Conservation (phyloP, 2,888 invertebrate genomes). For the Sphinx pinastri region DNA sequence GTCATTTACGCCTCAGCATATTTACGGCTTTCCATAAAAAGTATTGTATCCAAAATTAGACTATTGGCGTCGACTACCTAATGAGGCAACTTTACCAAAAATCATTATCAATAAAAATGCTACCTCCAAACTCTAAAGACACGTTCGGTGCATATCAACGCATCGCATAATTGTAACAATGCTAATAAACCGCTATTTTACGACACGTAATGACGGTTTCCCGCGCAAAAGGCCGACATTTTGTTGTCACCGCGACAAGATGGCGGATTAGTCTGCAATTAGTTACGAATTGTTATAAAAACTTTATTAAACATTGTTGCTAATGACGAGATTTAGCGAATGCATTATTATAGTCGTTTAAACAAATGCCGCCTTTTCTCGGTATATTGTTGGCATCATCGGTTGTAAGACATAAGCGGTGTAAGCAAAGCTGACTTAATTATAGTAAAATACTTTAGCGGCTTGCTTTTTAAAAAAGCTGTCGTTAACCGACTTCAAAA, state of each 20-base stretch:
- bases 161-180: constrained; percentile 44
- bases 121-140: too few species aligned
- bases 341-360: not conserved
- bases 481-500: too few species aligned
- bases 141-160: not conserved
- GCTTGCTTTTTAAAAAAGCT: too few species aligned
- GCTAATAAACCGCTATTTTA: constrained; percentile 43
- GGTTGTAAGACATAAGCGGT: not conserved
- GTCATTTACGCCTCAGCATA: too few species aligned
- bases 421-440: too few species aligned
- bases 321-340: constrained; percentile 13
- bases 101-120: too few species aligned
- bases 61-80: too few species aligned
- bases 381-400: not conserved
- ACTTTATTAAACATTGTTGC: constrained; percentile 21
- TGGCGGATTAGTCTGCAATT: constrained; percentile 10
- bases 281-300: constrained; percentile 5
- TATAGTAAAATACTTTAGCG: too few species aligned
- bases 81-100: too few species aligned
- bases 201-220: constrained; percentile 54
- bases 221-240: constrained; percentile 16
- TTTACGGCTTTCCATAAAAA: too few species aligned
- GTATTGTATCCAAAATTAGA: too few species aligned
- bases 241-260: constrained; percentile 19
- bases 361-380: not conserved